Percentiles rank a stretch among this genome's conserved stretches.
These are phyloP conservation scores for Myotis lucifugus DNA, from an alignment of 2,113 vertebrate species.

Conservation along the genomic window DNA sequence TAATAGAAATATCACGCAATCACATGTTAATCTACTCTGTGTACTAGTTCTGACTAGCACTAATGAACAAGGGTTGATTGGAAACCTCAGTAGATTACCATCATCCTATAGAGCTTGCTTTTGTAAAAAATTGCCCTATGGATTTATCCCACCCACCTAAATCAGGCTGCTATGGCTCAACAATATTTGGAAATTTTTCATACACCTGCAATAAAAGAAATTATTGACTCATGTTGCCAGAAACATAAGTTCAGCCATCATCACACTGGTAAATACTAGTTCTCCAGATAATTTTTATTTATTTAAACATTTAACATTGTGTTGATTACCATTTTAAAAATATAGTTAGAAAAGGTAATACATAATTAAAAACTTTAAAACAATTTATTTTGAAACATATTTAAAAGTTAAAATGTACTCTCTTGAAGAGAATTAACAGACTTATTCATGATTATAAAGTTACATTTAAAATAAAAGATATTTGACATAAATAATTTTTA, in stretches of 20 bases:
- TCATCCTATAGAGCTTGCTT: conserved; percentile 51
- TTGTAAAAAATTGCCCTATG: not conserved
- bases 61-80: conserved; percentile 72
- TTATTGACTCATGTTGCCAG: conserved; percentile 66
- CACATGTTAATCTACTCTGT: conserved; percentile 75
- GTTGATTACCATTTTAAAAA: conserved; percentile 50
- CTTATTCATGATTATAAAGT: conserved; percentile 35
- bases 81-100: conserved; percentile 44
- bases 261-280: conserved; percentile 37
- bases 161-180: conserved; percentile 31
- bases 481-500: conserved; percentile 80
- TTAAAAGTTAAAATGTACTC: conserved; percentile 22
- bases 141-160: conserved; percentile 44
- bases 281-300: conserved; percentile 57
- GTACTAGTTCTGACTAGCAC: conserved; percentile 66
- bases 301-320: conserved; percentile 23
- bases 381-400: conserved; percentile 30
- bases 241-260: conserved; percentile 60
- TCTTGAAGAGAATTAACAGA: conserved; percentile 73
- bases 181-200: conserved; percentile 55
- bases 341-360: conserved; percentile 35
- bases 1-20: conserved; percentile 81
- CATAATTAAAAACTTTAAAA: conserved; percentile 22
- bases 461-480: conserved; percentile 77
- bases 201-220: conserved; percentile 63